Conservation (phyloP, 2,888 invertebrate species). For the Dicranocentrus wangi region DNA sequence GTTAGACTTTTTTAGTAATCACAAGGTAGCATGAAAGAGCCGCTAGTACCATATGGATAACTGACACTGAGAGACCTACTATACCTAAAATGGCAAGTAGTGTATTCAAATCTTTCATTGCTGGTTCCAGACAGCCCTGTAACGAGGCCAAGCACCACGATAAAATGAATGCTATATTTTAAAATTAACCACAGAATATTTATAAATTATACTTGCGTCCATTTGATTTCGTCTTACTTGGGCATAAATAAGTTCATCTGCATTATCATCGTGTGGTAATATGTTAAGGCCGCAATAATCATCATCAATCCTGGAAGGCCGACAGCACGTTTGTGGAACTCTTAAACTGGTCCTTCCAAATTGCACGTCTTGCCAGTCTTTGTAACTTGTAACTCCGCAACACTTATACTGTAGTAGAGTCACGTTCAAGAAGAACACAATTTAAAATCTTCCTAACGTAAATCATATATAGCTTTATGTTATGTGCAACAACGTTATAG, state of each 20-base stretch:
- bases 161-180: too few relatives aligned
- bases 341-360: conserved; percentile 64
- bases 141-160: too few relatives aligned
- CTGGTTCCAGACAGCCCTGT: conserved; percentile 35
- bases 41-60: neutral
- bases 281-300: conserved; percentile 58
- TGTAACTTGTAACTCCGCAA: conserved; percentile 60
- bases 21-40: conserved; percentile 36
- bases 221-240: conserved; percentile 1
- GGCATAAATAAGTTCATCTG: conserved; percentile 32
- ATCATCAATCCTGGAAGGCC: conserved; percentile 15
- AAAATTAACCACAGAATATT: neutral
- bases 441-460: neutral
- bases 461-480: neutral
- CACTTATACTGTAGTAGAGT: conserved; percentile 43
- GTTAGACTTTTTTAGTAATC: conserved; percentile 40
- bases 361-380: conserved; percentile 67
- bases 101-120: neutral
- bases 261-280: conserved; percentile 52
- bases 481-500: neutral
- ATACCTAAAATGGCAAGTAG: neutral
- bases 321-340: conserved; percentile 63
- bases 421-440: neutral
- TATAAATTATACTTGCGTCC: neutral
- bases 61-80: neutral